Evolutionary conservation across 2,113 vertebrate genomes (phyloP).

Genomic region (Tetraodon nigroviridis): DNA sequence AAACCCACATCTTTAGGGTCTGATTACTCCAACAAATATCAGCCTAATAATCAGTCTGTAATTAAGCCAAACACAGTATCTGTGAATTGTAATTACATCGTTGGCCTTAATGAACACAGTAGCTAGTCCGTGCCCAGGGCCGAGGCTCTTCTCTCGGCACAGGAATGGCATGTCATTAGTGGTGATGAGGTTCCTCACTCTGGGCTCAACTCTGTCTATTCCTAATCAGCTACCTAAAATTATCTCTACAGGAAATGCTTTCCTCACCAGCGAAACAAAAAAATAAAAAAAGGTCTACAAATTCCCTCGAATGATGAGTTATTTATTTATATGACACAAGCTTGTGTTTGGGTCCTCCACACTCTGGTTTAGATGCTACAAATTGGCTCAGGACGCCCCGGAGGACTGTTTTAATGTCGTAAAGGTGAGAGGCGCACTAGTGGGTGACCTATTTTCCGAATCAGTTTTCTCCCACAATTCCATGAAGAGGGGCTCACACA

Average conservation of each 20-base stretch:
- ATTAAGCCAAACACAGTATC: slow-evolving; percentile 67
- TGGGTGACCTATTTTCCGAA: slow-evolving; percentile 69
- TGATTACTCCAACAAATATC: slow-evolving; percentile 66
- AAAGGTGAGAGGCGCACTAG: slow-evolving; percentile 67
- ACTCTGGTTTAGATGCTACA: slow-evolving; percentile 45
- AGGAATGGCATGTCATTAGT: slow-evolving; percentile 74
- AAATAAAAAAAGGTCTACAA: slow-evolving; percentile 42
- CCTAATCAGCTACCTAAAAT: slow-evolving; percentile 71
- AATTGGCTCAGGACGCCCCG: slow-evolving; percentile 51
- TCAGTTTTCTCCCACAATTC: slow-evolving; percentile 53
- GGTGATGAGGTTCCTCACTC: slow-evolving; percentile 70
- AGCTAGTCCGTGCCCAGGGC: slow-evolving; percentile 63
- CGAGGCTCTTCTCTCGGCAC: slow-evolving; percentile 57
- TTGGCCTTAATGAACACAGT: slow-evolving; percentile 68
- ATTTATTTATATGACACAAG: slow-evolving; percentile 29
- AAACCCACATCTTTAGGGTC: slow-evolving; percentile 54
- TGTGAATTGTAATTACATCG: slow-evolving; percentile 68
- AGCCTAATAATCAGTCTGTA: slow-evolving; percentile 66
- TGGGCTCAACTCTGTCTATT: slow-evolving; percentile 65
- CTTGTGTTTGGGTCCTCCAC: slow-evolving; percentile 12
- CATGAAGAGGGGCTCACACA: slow-evolving; percentile 55
- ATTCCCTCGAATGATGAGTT: slow-evolving; percentile 43
- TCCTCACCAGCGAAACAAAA: slow-evolving; percentile 39
- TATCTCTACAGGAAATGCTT: slow-evolving; percentile 68
- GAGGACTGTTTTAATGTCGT: slow-evolving; percentile 58